A percentile compares a stretch with the other conserved stretches of the same genome.
These are phyloP conservation scores for Rhaphigaster nebulosa DNA, from an alignment of 2,888 invertebrate species.

Conservation along the genomic window DNA sequence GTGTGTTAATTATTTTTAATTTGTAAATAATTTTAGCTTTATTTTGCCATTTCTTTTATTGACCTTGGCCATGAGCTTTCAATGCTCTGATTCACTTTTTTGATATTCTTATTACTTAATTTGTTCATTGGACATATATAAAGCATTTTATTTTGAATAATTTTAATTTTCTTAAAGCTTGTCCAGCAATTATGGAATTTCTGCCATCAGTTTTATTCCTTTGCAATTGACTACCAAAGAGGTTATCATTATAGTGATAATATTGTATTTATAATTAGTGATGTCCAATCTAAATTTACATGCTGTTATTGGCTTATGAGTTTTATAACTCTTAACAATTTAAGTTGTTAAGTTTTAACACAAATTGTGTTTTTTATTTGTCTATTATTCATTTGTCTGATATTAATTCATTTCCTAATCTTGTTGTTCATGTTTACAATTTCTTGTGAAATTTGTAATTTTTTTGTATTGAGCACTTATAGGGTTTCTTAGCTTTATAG, in stretches of 20 bases:
- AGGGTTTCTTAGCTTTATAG: no score
- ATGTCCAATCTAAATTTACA: neutral
- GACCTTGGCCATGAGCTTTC: slow-evolving; percentile 32
- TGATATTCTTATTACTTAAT: neutral
- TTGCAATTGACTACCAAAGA: neutral
- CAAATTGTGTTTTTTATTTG: no score
- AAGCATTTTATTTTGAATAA: neutral
- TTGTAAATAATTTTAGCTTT: neutral
- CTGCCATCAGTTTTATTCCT: neutral
- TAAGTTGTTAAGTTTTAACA: neutral
- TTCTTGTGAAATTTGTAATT: neutral
- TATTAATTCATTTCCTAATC: neutral
- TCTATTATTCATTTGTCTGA: neutral
- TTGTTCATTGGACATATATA: neutral
- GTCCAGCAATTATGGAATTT: neutral
- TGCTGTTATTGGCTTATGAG: neutral
- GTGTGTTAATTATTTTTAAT: neutral
- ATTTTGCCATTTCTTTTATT: neutral
- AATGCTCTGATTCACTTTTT: neutral
- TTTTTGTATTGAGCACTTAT: neutral
- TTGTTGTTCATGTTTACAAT: neutral
- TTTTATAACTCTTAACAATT: neutral
- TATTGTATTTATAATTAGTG: neutral
- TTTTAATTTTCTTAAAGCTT: neutral
- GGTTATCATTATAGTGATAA: slow-evolving; percentile 1